These are phyloP conservation scores for Limnodromus scolopaceus DNA, from an alignment of 2,797 vertebrate species.

Conservation along the genomic window DNA sequence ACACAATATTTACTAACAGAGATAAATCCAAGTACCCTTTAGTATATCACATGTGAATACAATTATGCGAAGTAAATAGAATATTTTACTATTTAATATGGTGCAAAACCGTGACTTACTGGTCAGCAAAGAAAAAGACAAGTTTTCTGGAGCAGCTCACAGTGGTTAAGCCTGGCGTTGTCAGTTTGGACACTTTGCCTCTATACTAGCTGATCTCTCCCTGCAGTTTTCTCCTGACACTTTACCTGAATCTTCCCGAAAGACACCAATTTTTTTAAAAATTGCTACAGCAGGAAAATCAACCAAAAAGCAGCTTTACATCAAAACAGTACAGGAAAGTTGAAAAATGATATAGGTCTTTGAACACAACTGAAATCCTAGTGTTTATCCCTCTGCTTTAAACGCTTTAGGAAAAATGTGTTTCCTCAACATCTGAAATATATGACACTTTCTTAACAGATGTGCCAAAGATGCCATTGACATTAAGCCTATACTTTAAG, in stretches of 20 bases:
- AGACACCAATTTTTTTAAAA: neutral
- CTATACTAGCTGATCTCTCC: neutral
- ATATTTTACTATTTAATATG: neutral
- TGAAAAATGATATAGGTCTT: accelerated
- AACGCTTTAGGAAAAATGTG: neutral
- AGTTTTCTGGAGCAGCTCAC: neutral
- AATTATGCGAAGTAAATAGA: neutral
- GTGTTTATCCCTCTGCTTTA: neutral
- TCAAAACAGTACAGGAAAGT: neutral
- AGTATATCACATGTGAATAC: neutral
- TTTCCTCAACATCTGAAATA: neutral
- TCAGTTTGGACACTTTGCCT: neutral
- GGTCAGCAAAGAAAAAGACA: neutral
- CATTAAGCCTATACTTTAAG: neutral
- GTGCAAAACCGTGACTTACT: neutral
- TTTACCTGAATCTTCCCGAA: neutral
- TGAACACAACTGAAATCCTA: neutral
- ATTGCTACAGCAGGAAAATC: neutral
- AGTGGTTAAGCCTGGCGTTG: neutral
- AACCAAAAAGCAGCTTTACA: neutral
- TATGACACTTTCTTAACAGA: neutral
- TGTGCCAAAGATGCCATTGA: neutral
- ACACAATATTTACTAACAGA: neutral
- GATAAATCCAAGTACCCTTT: neutral
- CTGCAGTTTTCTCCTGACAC: neutral